Conservation (phyloP, 2,113 vertebrate species). For the Sinocyclocheilus maitianheensis region DNA sequence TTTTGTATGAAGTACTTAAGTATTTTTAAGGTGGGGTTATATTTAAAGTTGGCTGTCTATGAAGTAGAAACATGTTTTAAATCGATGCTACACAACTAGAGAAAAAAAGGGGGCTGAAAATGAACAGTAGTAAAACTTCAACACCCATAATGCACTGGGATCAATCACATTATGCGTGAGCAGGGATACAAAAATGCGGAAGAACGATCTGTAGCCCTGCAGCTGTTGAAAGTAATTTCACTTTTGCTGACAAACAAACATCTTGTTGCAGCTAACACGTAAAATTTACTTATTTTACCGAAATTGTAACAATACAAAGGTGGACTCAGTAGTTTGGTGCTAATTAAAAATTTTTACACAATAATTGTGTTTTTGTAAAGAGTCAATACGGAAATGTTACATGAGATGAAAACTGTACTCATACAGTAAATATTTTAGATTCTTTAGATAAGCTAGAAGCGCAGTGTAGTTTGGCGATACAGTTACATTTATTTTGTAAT, state of each 20-base stretch:
- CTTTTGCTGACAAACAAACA: neutral
- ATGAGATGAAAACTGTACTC: too few relatives aligned
- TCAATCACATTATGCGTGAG: neutral
- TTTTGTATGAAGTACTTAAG: neutral
- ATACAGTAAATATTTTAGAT: too few relatives aligned
- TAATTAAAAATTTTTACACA: too few relatives aligned
- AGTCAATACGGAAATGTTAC: too few relatives aligned
- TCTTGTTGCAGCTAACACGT: neutral
- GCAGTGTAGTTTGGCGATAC: too few relatives aligned
- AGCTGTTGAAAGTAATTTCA: neutral
- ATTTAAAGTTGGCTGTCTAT: neutral
- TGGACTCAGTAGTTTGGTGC: too few relatives aligned
- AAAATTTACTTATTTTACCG: too few relatives aligned
- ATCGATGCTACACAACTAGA: neutral
- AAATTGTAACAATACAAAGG: too few relatives aligned
- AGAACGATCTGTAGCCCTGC: neutral
- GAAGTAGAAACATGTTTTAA: neutral
- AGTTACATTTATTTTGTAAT: too few relatives aligned
- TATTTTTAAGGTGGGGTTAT: too few relatives aligned
- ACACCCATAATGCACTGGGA: neutral
- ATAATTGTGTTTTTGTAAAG: too few relatives aligned
- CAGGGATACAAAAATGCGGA: neutral
- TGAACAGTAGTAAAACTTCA: neutral
- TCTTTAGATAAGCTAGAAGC: too few relatives aligned
- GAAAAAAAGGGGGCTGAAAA: neutral